Evolutionary conservation across 2,113 vertebrate genomes (phyloP), one percentile per base, ranked within the genome.

Genomic region (Archocentrus centrarchus): DNA sequence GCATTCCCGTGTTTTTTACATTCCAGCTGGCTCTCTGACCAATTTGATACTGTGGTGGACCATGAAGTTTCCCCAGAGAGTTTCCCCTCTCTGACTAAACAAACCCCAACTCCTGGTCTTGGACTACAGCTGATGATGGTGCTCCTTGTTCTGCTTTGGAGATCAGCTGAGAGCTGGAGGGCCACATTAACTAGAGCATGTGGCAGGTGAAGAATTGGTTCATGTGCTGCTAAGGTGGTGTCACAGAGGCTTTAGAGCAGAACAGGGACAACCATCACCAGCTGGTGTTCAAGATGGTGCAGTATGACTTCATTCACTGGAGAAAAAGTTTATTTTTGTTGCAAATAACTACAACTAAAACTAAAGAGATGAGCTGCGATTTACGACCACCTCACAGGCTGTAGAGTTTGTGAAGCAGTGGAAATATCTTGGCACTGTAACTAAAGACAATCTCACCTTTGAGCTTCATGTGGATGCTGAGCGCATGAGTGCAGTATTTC

Each of bases 271-370:
- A 47, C 64, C 22, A 68, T 47, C 64, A 30, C 64, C 22, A 68
- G 64, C 41, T 68, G 15, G 0, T 27, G 64, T 68, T 68, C 0
- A 50, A 68, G 64, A 68, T 50, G 22, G 41, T 0, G 14, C 0
- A 68, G 64, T 47, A 50, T 50, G 22, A 68, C n/a, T 11, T 66
- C 0, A 68, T 2, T 68, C 22, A 50, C 64, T 68, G 64, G 14
- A 47, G 9, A 68, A 47, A 10, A 18, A 68, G 22, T 68, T 68
- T 50, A 27, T 47, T 68, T 66, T 66, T 66, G 24, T 24, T 66
- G 39, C 63, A 66, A 44, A 66, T 66, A 66, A 15, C 63, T 44
- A 39, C 13, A 44, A 66, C 41, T 44, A 66, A 66, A 66, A 66
- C 63, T 44, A 13, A 24, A 37, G 7, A 64, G 32, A 35, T 35